These are phyloP conservation scores for Acipenser oxyrinchus DNA, from an alignment of 2,797 vertebrate genomes.

Conservation along the genomic window DNA sequence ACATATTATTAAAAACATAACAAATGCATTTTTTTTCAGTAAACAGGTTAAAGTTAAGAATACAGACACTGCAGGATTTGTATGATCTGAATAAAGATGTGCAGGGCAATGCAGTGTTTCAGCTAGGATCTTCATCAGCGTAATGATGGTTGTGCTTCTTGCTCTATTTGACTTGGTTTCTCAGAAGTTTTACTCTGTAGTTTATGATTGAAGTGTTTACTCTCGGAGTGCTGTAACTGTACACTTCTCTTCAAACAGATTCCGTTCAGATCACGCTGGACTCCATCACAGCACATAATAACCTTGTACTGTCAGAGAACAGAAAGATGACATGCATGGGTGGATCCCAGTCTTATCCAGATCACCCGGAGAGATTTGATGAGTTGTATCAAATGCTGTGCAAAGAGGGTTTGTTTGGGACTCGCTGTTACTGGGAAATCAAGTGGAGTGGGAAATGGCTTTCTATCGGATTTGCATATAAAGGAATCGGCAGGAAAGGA, in stretches of 20 bases:
- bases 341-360: constrained; percentile 49
- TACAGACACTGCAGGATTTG: no score
- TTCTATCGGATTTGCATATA: constrained; percentile 54
- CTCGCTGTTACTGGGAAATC: constrained; percentile 67
- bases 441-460: constrained; percentile 64
- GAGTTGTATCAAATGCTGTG: constrained; percentile 68
- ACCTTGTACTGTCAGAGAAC: constrained; percentile 46
- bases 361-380: constrained; percentile 55
- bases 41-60: no score
- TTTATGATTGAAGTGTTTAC: no score
- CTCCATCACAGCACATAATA: constrained; percentile 49
- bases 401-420: constrained; percentile 50
- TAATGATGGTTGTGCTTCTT: no score
- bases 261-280: constrained; percentile 57
- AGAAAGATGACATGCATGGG: constrained; percentile 47
- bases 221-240: no score
- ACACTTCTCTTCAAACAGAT: constrained; percentile 33
- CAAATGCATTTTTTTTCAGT: no score
- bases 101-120: no score
- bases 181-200: no score
- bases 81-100: no score
- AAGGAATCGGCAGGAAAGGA: constrained; percentile 46
- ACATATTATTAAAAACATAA: no score
- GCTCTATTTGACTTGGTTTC: no score
- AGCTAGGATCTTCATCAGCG: no score